Evolutionary conservation across 1,140 invertebrate genomes (phyloP).

Genomic region (Aphidius ervi): DNA sequence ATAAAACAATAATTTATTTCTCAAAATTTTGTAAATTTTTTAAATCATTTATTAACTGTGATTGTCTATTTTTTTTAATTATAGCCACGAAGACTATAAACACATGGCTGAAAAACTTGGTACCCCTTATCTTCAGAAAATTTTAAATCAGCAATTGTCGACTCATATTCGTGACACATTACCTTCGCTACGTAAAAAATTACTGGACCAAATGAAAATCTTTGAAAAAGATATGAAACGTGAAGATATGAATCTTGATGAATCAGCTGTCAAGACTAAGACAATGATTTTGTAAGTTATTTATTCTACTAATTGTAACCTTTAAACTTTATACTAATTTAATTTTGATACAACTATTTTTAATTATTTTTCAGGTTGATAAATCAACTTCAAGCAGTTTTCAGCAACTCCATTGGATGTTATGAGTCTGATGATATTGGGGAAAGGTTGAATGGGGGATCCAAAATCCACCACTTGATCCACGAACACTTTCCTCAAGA

Average conservation of each 20-base stretch:
- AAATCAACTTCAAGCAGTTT: slow-evolving; percentile 94
- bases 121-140: slow-evolving; percentile 94
- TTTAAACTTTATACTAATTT: neutral
- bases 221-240: slow-evolving; percentile 99
- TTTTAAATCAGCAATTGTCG: slow-evolving; percentile 97
- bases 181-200: slow-evolving; percentile 88
- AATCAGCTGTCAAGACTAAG: slow-evolving; percentile 98
- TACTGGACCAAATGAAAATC: slow-evolving; percentile 92
- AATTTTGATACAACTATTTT: slow-evolving; percentile 20
- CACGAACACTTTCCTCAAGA: slow-evolving; percentile 99
- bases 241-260: slow-evolving; percentile 98
- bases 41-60: too few relatives aligned
- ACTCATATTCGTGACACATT: slow-evolving; percentile 99
- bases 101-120: slow-evolving; percentile 96
- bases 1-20: neutral
- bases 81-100: slow-evolving; percentile 84
- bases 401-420: slow-evolving; percentile 97
- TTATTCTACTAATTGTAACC: neutral
- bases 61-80: slow-evolving; percentile 24
- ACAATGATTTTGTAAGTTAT: slow-evolving; percentile 95
- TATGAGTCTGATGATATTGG: slow-evolving; percentile 91
- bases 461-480: slow-evolving; percentile 98
- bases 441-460: slow-evolving; percentile 96
- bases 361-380: slow-evolving; percentile 78
- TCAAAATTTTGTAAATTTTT: neutral